These are phyloP conservation scores for Neostethus bicornis DNA, from an alignment of 2,797 vertebrate genomes.

Conservation along the genomic window DNA sequence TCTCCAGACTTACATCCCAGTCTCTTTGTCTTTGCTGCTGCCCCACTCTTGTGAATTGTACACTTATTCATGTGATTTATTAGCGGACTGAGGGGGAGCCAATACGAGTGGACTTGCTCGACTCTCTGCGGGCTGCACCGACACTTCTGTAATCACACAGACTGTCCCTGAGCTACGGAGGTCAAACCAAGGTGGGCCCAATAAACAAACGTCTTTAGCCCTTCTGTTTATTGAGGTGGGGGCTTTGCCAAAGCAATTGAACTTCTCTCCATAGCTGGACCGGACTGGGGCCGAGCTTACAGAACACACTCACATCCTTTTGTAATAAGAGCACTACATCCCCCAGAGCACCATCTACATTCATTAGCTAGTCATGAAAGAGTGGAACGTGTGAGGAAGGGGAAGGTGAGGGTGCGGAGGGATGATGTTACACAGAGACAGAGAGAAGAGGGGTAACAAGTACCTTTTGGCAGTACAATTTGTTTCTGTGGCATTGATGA, in stretches of 20 bases:
- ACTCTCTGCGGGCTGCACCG: constrained; percentile 43
- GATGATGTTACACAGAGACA: constrained; percentile 34
- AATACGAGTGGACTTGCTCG: constrained; percentile 35
- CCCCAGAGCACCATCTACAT: constrained; percentile 74
- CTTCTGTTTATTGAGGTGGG: constrained; percentile 73
- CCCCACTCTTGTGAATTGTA: constrained; percentile 35
- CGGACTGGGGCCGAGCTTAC: constrained; percentile 42
- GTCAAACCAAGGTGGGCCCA: constrained; percentile 81
- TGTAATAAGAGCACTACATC: constrained; percentile 69
- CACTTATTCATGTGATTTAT: constrained; percentile 71
- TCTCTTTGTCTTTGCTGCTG: constrained; percentile 43
- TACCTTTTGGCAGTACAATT: constrained; percentile 60
- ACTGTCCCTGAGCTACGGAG: constrained; percentile 72
- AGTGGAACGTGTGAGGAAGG: constrained; percentile 47
- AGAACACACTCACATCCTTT: constrained; percentile 40
- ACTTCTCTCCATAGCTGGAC: constrained; percentile 64
- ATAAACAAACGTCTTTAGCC: constrained; percentile 85
- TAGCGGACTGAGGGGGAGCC: constrained; percentile 28
- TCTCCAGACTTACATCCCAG: constrained; percentile 27
- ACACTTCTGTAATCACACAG: constrained; percentile 77
- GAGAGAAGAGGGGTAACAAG: constrained; percentile 38
- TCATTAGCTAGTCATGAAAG: constrained; percentile 77
- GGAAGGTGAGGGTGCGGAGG: constrained; percentile 13
- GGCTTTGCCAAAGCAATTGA: constrained; percentile 69
- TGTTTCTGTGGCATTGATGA: constrained; percentile 57